Percentiles rank a stretch among this genome's conserved stretches.
These are phyloP conservation scores for Pagetopsis macropterus DNA, from an alignment of 2,797 vertebrate species.

Conservation along the genomic window DNA sequence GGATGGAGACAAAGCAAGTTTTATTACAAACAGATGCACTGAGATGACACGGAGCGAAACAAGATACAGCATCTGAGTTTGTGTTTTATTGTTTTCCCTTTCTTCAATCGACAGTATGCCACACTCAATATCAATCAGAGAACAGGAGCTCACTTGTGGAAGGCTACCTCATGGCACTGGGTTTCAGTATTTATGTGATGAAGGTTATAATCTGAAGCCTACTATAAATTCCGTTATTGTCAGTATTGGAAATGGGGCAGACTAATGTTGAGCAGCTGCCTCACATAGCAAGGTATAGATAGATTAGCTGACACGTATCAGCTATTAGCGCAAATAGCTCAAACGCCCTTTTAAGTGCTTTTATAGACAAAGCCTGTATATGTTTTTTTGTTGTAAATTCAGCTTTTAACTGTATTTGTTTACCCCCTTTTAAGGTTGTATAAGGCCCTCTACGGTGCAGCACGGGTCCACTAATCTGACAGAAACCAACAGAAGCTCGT, in stretches of 20 bases:
- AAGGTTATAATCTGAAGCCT: constrained; percentile 1
- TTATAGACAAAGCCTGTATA: background rate
- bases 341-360: background rate
- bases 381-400: background rate
- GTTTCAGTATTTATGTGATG: background rate
- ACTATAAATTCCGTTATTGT: background rate
- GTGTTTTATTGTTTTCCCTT: background rate
- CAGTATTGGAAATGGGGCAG: background rate
- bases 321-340: too few relatives aligned
- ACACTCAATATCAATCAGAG: background rate
- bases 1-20: background rate
- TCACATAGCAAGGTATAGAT: background rate
- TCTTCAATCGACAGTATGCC: background rate
- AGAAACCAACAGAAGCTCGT: constrained; percentile 77
- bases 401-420: constrained; percentile 1
- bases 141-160: background rate
- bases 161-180: background rate
- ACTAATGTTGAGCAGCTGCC: background rate
- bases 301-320: too few relatives aligned
- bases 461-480: constrained; percentile 75
- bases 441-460: constrained; percentile 74
- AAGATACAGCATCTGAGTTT: background rate
- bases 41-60: background rate
- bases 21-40: background rate
- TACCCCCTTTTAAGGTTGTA: constrained; percentile 61